Evolutionary conservation across 1,140 invertebrate species (phyloP).

Genomic region (Chrysopa pallens): DNA sequence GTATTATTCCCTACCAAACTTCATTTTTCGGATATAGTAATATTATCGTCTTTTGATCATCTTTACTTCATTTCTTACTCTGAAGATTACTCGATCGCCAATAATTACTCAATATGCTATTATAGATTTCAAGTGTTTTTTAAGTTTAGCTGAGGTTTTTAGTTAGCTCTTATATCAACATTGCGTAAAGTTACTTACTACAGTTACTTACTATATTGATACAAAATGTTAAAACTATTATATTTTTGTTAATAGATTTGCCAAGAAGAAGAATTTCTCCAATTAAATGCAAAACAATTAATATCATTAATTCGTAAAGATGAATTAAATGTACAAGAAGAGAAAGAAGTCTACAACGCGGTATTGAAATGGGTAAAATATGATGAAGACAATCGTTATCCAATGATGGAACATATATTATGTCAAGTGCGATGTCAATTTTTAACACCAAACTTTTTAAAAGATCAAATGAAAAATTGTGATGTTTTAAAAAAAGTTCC

Average conservation of each 20-base stretch:
- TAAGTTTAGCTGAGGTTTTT: no score
- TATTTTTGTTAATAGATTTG: slow-evolving; percentile 39
- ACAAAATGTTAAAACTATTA: no score
- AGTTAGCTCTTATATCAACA: no score
- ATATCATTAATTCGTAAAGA: slow-evolving; percentile 67
- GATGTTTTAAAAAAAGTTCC: slow-evolving; percentile 72
- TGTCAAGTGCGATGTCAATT: slow-evolving; percentile 78
- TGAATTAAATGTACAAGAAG: slow-evolving; percentile 77
- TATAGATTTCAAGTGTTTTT: no score
- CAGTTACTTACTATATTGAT: no score
- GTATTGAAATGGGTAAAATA: slow-evolving; percentile 81
- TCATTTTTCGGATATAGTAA: no score
- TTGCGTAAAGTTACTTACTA: no score
- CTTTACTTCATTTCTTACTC: no score
- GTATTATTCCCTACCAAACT: no score
- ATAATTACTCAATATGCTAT: no score
- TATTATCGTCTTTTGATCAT: no score
- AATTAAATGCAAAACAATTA: slow-evolving; percentile 59
- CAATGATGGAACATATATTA: slow-evolving; percentile 73
- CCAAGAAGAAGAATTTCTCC: slow-evolving; percentile 79
- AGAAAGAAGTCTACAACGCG: slow-evolving; percentile 79
- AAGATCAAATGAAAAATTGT: slow-evolving; percentile 82
- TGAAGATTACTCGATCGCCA: not conserved
- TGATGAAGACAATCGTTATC: slow-evolving; percentile 63
- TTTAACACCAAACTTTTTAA: slow-evolving; percentile 72